Base-by-base conservation (phyloP, 1,140 invertebrate species). In the Drosophila melanogaster region DNA sequence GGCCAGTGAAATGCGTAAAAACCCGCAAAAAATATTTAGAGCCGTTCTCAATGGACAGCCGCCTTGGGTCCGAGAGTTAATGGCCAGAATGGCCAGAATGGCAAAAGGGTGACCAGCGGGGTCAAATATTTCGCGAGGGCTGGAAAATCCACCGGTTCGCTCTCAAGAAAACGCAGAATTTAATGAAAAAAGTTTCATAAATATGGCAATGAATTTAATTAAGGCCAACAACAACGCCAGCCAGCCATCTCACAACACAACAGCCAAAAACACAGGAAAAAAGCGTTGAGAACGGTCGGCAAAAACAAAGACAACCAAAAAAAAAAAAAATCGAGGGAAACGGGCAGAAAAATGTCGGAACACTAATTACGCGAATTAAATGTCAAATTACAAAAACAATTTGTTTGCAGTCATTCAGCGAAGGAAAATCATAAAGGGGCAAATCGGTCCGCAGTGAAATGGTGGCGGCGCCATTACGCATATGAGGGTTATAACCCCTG, bases 131-230 rank as follows among this genome's bases (percentile, higher is more conserved):
- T 64, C 54, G 44, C 11, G 65, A 74, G 55, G 70, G 74, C 72
- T 70, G 30, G 30, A 10, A 30, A 30, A 30, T 30, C 74, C 60
- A 74, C 30, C 69, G 69, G 67, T 53, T 56, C 66, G 59, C 53
- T 65, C 64, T 51, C 59, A 81, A 81, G 78, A 78, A 86, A 87
- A 70, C 77, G 77, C 71, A 75, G 61, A 89, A 89, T 89, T 89
- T 89, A 89, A 89, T 89, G 84, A 89, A 89, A 89, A 89, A 89
- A 89, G 84, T 89, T 89, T 89, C 79, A 89, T 89, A 89, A 87
- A 89, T 89, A 89, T 89, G 79, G 84, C 84, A 89, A 89, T 89
- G 84, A 89, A 89, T 89, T 89, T 89, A 89, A 89, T 89, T 89
- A 89, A 85, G 80, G 73, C 75, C 70, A 72, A 80, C 77, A 79